Evolutionary conservation across 2,797 vertebrate species (phyloP), one percentile per base, ranked within the genome.

Genomic region (Chaetophractus vellerosus): DNA sequence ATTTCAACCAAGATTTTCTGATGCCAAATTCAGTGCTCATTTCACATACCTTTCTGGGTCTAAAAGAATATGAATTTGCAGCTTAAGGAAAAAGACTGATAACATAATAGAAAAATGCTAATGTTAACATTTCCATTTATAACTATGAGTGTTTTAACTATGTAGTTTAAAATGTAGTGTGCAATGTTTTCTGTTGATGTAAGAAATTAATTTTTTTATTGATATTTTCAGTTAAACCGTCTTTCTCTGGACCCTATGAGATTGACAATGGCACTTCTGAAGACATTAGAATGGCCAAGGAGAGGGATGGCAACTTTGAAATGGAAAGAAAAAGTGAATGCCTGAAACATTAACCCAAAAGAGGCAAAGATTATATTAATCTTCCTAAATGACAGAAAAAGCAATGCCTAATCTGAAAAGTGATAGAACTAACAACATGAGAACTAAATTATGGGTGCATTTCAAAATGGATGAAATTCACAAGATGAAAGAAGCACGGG

Each of bases 371-470:
- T 4, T 1, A 61, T 1, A 5, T 0, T 1, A 0, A 9, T 26
- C 81, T 23, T 28, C 66, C 59, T 64, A 24, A 36, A 26, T 0
- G 15, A n/a, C 18, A 52, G 7, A 52, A 41, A 50, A 38, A 72
- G 6, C 14, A 31, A 80, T 0, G 7, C 26, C 72, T 38, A 2
- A 26, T 28, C 72, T 45, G 45, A 41, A 57, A 28, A 64, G 36
- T 2, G n/a, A 64, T 4, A 57, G 24, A 11, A 52, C 31, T 0
- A 21, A 9, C 0, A 21, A 28, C 0, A 1, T 9, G 33, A 55
- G 74, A 21, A 23, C 26, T 1, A 8, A 12, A 26, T 0, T 3
- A 11, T 18, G 14, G 59, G 50, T 66, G 19, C 15, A 26, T 6
- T 9, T 33, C 9, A 6, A 50, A 28, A 69, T 4, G 4, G 38